Percentiles rank a stretch among this genome's conserved stretches.
These are phyloP conservation scores for Trematomus loennbergii DNA, from an alignment of 2,113 vertebrate species.

Conservation along the genomic window DNA sequence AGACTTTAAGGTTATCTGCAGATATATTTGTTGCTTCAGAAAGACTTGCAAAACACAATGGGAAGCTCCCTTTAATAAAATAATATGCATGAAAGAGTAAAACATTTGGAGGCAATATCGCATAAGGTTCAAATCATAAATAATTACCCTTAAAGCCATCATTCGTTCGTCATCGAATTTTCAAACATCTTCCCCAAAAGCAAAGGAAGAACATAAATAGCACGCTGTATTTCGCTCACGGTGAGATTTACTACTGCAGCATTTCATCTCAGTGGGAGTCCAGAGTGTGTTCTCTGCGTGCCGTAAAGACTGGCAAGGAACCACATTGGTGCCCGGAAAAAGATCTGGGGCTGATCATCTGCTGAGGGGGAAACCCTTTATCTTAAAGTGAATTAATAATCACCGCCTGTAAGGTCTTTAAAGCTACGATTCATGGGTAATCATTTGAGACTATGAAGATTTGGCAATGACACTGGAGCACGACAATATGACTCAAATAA, in stretches of 20 bases:
- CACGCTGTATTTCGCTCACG: not conserved
- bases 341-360: not conserved
- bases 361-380: not conserved
- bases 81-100: not conserved
- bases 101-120: not conserved
- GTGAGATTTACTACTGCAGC: not conserved
- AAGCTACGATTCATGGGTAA: conserved; percentile 27
- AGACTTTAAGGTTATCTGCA: not conserved
- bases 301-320: conserved; percentile 19
- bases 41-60: not conserved
- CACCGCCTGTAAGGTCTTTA: conserved; percentile 12
- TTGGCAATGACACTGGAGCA: conserved; percentile 1
- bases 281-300: not conserved
- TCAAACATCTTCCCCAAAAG: conserved; percentile 10
- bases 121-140: not conserved
- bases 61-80: not conserved
- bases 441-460: conserved; percentile 12
- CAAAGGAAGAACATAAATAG: conserved; percentile 9
- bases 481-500: not conserved
- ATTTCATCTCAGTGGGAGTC: conserved; percentile 46
- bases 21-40: not conserved
- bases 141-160: not conserved
- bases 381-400: conserved; percentile 39
- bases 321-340: not conserved
- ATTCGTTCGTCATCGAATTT: conserved; percentile 1